Conservation (phyloP, 2,113 vertebrate species). For the Mesitornis unicolor region DNA sequence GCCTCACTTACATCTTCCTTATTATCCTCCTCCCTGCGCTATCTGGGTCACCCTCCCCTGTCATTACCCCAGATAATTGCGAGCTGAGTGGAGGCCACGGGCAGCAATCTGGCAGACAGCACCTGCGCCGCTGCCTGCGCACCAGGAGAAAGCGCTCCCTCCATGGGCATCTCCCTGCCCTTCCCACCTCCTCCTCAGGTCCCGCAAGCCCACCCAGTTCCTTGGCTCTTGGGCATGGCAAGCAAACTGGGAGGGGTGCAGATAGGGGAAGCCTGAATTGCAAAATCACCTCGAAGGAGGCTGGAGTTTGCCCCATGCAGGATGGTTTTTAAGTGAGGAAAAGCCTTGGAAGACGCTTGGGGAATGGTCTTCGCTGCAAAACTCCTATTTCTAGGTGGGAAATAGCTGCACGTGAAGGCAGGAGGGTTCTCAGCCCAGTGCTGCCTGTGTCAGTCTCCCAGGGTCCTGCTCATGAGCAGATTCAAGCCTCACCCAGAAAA, state of each 20-base stretch:
- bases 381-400: neutral
- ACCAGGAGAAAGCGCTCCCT: accelerated
- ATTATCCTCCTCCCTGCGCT: neutral
- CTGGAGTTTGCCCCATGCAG: accelerated
- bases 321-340: neutral
- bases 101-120: conserved; percentile 37
- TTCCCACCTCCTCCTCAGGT: neutral
- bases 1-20: neutral
- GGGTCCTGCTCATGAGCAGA: neutral
- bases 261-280: neutral
- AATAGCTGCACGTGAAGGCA: neutral
- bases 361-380: neutral
- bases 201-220: accelerated
- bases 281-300: neutral
- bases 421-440: accelerated
- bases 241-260: neutral
- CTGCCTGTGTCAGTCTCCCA: neutral
- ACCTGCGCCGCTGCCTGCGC: neutral
- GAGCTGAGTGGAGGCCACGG: neutral
- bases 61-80: conserved; percentile 39
- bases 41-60: conserved; percentile 58
- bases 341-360: neutral
- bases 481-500: neutral
- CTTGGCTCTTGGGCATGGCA: neutral
- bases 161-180: neutral